Percentiles rank a stretch among this genome's conserved stretches.
These are phyloP conservation scores for Tinea semifulvella DNA, from an alignment of 2,888 invertebrate genomes.

Conservation along the genomic window DNA sequence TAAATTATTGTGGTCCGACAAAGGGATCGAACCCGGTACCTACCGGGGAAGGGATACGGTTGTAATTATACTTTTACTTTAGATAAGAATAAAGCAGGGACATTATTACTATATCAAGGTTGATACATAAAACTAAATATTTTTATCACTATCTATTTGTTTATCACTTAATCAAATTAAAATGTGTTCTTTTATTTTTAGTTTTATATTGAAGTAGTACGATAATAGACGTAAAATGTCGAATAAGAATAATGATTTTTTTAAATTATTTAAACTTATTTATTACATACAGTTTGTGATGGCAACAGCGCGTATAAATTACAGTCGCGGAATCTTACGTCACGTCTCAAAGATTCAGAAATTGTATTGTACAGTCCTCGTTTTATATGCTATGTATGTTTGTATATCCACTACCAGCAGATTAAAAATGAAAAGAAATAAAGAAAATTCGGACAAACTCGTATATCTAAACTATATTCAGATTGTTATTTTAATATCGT, in stretches of 20 bases:
- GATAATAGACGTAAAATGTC: no score
- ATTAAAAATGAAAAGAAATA: neutral
- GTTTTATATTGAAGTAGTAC: no score
- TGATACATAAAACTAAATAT: no score
- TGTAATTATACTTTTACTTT: no score
- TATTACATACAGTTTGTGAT: neutral
- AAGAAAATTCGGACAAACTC: neutral
- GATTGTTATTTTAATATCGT: neutral
- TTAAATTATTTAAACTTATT: conserved; percentile 7
- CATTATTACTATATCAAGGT: no score
- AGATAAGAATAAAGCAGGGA: no score
- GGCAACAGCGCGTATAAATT: neutral
- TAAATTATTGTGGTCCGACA: no score
- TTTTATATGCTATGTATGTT: neutral
- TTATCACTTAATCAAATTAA: neutral
- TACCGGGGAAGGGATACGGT: no score
- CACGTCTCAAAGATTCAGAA: neutral
- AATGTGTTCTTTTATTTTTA: neutral
- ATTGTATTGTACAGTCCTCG: neutral
- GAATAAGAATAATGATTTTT: neutral
- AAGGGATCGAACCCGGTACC: no score
- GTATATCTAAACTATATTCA: neutral
- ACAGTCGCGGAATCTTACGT: neutral
- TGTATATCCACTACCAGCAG: neutral
- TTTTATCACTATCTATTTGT: no score